These are phyloP conservation scores for Leucania comma DNA, from an alignment of 2,888 invertebrate species.

Conservation along the genomic window DNA sequence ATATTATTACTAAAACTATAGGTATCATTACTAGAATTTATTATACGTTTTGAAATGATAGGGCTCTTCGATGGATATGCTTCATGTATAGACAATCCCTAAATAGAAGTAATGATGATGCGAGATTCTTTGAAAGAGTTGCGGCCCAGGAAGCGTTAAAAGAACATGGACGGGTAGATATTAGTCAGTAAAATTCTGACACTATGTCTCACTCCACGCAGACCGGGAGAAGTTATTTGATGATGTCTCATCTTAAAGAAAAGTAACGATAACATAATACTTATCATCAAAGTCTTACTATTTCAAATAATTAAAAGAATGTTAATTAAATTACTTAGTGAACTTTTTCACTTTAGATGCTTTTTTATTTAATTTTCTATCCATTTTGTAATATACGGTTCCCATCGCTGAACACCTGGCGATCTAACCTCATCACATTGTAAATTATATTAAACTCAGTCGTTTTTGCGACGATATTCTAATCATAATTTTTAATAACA, in stretches of 20 bases:
- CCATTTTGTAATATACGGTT: background rate
- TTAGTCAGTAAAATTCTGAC: too few relatives aligned
- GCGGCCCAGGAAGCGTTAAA: too few relatives aligned
- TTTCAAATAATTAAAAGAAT: too few relatives aligned
- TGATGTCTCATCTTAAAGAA: too few relatives aligned
- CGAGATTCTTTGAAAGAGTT: too few relatives aligned
- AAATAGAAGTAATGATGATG: too few relatives aligned
- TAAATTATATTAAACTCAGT: background rate
- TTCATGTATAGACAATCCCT: background rate
- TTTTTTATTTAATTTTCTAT: background rate
- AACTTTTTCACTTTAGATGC: background rate
- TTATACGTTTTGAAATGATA: background rate
- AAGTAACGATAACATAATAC: too few relatives aligned
- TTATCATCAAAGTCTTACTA: background rate
- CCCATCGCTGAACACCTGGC: conserved; percentile 21
- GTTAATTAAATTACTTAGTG: too few relatives aligned
- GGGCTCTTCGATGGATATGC: background rate
- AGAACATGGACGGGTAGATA: too few relatives aligned
- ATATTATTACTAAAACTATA: conserved; percentile 14
- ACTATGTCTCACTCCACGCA: too few relatives aligned
- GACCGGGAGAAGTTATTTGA: too few relatives aligned
- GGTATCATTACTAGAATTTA: conserved; percentile 11
- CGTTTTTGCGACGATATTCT: conserved; percentile 19
- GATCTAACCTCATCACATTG: background rate
- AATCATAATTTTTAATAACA: conserved; percentile 55